Base-by-base conservation (phyloP, 1,140 invertebrate species). In the Drosophila paulistorum region DNA sequence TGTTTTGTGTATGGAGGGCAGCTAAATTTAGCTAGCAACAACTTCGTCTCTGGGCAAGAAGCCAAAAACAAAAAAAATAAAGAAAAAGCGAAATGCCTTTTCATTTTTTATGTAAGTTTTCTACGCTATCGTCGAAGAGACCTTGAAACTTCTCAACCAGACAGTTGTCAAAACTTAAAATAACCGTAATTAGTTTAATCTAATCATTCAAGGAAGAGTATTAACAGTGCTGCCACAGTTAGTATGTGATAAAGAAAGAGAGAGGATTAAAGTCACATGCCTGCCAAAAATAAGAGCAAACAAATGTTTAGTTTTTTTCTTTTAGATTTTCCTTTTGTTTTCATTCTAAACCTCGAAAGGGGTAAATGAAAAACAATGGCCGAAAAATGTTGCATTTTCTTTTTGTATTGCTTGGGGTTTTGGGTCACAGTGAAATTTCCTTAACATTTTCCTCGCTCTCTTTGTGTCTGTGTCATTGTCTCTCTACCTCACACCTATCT, bases 351-450 rank as follows among this genome's bases (percentile, higher is more conserved):
- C 85, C 85, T 90, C 86, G 87, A 90, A 90, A 71, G 85, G 85
- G 85, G 75, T 79, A 90, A 90, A 90, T 90, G 85, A 90, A 90
- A 90, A 90, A 90, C 85, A 86, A 85, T 87, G 65, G 65, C 41
- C 61, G 54, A 42, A 74, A 77, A 68, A 68, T 42, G 58, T 30
- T 63, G 30, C 20, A 10, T 23, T 20, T 23, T 17, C 7, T 48
- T 17, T 48, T 48, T 20, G 45, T 23, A 11, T 33, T 48, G 33
- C 30, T 60, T 68, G 5, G 60, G 39, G 42, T 67, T 63, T 67
- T 77, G 64, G 41, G 65, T 20, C 57, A 64, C 77, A 85, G 68
- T 30, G 37, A 54, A 61, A 54, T 71, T 60, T 45, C 48, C 17
- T 58, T 7, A 55, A 55, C 60, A 45, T 42, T 65, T 58, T 35